Evolutionary conservation across 2,113 vertebrate species (phyloP), one percentile per base, ranked within the genome.

Genomic region (Malurus melanocephalus): DNA sequence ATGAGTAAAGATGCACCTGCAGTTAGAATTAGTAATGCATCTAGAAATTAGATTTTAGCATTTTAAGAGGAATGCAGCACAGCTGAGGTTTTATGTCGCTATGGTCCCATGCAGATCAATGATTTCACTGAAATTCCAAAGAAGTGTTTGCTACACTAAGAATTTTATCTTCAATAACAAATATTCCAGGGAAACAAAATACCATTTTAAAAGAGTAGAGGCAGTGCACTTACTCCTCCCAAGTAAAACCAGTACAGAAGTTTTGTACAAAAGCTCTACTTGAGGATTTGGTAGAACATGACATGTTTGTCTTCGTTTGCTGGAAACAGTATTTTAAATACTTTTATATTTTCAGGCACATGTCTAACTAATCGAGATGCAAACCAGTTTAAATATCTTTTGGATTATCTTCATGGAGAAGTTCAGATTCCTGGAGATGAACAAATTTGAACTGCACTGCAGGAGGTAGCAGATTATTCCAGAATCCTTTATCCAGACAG

Each of bases 321-420:
- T 77, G 35, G 67, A 92, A 56, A 80, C 23, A 83, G 32, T 61
- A 88, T 88, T 85, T 86, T 65, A 66, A 92, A 74, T 80, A 1
- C 65, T 69, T 71, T 49, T 82, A 10, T 94, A 15, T 81, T 97
- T 96, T 75, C 84, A 98, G 98, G 97, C 55, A 96, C 95, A 23
- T 96, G 97, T 84, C 60, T 98, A 74, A 97, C 97, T 93, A 96
- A 97, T 77, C 71, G 95, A 75, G 96, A 98, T 74, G 96, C 97
- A 85, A 95, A 73, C 26, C 91, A 98, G 1, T 98, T 98, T 95
- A 97, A 98, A 30, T 98, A 98, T 42, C 96, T 98, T 77, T 79
- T 97, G 94, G 97, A 97, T 95, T 98, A 97, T 83, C 96, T 98
- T 75, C 96, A 98, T 2, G 97, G 98, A 86, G 97, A 98, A 93